Evolutionary conservation across 2,797 vertebrate genomes (phyloP), one percentile per base, ranked within the genome.

Genomic region (Helicolenus hilgendorfi): DNA sequence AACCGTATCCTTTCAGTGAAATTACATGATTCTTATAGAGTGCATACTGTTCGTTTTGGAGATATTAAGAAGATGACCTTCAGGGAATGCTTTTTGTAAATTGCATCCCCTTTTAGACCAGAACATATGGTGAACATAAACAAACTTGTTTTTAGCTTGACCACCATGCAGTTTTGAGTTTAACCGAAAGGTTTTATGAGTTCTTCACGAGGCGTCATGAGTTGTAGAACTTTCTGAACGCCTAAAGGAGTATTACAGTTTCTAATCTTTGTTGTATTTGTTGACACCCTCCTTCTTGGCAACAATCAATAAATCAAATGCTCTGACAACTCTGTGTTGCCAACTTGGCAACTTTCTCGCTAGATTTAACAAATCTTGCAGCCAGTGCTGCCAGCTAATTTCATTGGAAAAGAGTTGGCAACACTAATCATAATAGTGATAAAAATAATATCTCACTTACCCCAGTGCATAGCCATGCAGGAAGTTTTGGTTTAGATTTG

Each of bases 51-150:
- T 13, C 20, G 29, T 29, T 64, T 72, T 13, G 3, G 15, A 11
- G 29, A 75, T 55, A 71, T 71, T 58, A 56, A 64, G 33, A 59
- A 35, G 8, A 64, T 18, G 7, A 24, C 14, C 6, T 26, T 77
- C 6, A 26, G 33, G 62, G 22, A 72, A 60, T 45, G 56, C 20
- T 3, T 69, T 72, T 56, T 70, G 63, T 53, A 27, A 79, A 81
- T 78, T 72, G 24, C 35, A 63, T 83, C n/a, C n/a, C 24, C 41
- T 20, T 20, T 53, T 53, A 53, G 45, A 53, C 29, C 33, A 76
- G 49, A 87, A 35, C 11, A 27, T 49, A 49, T 78, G 13, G 49
- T 77, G 24, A 84, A 74, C 5, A 63, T 77, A 81, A 85, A 80
- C 80, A 91, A 29, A 4, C 10, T 53, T 20, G 45, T 53, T 53